A percentile compares a stretch with the other conserved stretches of the same genome.
These are phyloP conservation scores for Bubo blakistoni DNA, from an alignment of 2,113 vertebrate genomes.

Conservation along the genomic window DNA sequence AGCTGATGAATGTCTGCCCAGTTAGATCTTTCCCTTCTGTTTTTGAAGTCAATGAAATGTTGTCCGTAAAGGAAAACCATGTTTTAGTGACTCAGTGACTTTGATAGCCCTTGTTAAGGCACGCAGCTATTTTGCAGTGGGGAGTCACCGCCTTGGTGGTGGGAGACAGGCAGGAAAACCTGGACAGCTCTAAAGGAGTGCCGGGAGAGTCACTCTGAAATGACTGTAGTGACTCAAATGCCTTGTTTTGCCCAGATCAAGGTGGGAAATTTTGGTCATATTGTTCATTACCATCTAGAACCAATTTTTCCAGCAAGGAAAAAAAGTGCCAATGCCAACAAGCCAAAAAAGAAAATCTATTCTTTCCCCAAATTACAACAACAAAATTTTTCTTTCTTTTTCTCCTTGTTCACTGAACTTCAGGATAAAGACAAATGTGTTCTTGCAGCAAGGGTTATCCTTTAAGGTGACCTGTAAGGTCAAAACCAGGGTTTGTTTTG, in stretches of 20 bases:
- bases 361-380: background rate
- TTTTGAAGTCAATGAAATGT: background rate
- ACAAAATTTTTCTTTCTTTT: background rate
- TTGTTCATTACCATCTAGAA: background rate
- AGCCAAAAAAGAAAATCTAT: background rate
- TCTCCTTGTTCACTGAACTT: background rate
- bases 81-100: background rate
- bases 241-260: background rate
- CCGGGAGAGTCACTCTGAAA: background rate
- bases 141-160: rapidly evolving
- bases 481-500: background rate
- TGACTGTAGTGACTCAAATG: background rate
- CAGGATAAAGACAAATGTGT: background rate
- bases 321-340: background rate
- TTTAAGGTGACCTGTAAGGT: background rate
- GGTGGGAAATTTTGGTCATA: background rate
- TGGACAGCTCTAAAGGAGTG: background rate
- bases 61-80: background rate
- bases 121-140: rapidly evolving
- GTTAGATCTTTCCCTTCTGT: background rate
- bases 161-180: background rate
- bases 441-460: background rate
- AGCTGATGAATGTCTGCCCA: background rate
- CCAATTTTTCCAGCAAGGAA: background rate
- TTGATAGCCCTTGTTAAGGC: background rate